Evolutionary conservation across 2,113 vertebrate species (phyloP).

Genomic region (Larimichthys crocea): DNA sequence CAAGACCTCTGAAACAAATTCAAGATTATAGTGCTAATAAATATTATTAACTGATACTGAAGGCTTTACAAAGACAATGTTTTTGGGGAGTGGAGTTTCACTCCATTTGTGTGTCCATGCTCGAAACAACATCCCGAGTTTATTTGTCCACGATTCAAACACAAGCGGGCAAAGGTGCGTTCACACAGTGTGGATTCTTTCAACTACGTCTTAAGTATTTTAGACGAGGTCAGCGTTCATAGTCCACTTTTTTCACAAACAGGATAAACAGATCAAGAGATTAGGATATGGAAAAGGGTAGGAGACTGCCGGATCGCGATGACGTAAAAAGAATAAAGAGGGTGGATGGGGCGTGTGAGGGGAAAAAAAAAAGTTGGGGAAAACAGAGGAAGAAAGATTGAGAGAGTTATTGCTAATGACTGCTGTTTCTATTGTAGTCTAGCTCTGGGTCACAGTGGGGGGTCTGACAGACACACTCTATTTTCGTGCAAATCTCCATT

Average conservation of each 20-base stretch:
- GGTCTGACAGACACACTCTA: conserved; percentile 64
- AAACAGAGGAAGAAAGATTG: conserved; percentile 49
- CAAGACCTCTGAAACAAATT: neutral
- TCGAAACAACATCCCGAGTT: conserved; percentile 30
- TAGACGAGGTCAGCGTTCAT: conserved; percentile 16
- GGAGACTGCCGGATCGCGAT: conserved; percentile 2
- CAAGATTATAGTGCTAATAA: neutral
- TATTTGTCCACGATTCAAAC: conserved; percentile 20
- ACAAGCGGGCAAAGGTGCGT: neutral
- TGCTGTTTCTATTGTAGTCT: conserved; percentile 66
- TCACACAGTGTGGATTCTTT: neutral
- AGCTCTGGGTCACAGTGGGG: conserved; percentile 56
- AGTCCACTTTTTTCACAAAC: conserved; percentile 7
- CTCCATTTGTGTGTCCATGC: neutral
- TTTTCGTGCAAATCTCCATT: conserved; percentile 80
- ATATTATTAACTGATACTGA: neutral
- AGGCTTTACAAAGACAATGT: neutral
- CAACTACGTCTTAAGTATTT: neutral
- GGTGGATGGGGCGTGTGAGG: conserved; percentile 21
- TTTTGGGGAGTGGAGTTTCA: neutral
- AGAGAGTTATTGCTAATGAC: conserved; percentile 68
- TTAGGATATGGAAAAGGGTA: conserved; percentile 44
- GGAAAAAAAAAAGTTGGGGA: conserved; percentile 19
- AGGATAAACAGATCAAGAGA: conserved; percentile 59
- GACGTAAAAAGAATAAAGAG: conserved; percentile 26